Evolutionary conservation across 2,113 vertebrate genomes (phyloP).

Genomic region (Merops nubicus): DNA sequence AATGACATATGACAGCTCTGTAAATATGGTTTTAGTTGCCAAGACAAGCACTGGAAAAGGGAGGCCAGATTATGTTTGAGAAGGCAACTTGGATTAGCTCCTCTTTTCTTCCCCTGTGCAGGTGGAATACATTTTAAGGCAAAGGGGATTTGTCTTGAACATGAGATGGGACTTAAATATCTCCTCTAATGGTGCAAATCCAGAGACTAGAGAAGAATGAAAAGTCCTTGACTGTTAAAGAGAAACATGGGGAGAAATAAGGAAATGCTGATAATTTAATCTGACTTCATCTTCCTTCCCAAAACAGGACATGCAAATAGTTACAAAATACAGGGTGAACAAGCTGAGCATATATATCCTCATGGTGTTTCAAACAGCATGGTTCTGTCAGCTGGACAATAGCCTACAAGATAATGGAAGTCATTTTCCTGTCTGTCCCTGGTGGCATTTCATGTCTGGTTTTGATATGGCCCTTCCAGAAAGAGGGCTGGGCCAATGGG

Average conservation of each 20-base stretch:
- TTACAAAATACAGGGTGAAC: background rate
- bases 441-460: background rate
- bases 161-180: background rate
- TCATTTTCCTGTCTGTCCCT: background rate
- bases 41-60: background rate
- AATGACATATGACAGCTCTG: slow-evolving; percentile 19
- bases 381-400: background rate
- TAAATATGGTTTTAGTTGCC: slow-evolving; percentile 4
- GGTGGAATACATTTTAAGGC: background rate
- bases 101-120: background rate
- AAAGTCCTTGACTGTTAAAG: background rate
- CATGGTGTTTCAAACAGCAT: background rate
- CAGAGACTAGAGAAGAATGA: background rate
- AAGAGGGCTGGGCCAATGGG: background rate
- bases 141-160: slow-evolving; percentile 4
- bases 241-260: background rate
- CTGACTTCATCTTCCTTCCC: slow-evolving; percentile 8
- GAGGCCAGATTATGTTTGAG: background rate
- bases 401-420: background rate
- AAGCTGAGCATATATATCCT: background rate
- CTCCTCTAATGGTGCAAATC: background rate
- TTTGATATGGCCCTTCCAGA: background rate
- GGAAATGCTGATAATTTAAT: background rate
- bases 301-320: background rate
- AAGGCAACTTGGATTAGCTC: background rate